phyloP scores from a whole-genome alignment of 53 echinoderm and acorn worm genomes.

The Apostichopus leukothele region DNA sequence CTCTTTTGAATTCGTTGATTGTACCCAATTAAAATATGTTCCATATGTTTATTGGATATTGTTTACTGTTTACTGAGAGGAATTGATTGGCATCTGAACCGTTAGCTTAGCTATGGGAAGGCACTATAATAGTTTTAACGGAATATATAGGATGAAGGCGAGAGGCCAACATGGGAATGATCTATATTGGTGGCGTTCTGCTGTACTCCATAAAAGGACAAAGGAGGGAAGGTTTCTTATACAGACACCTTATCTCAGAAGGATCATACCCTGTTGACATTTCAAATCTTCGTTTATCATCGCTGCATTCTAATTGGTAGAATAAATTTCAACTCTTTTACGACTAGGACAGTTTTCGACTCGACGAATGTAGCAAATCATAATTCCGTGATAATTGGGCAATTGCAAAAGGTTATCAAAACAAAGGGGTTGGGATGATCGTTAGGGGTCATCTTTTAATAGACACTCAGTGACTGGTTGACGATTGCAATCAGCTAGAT shows the following conservation, averaged over 20 bases:
- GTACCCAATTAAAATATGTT: no score
- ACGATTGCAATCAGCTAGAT: background rate
- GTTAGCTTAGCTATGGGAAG: no score
- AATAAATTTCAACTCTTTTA: conserved; percentile 33
- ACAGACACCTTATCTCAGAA: background rate
- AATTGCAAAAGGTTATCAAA: background rate
- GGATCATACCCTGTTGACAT: conserved; percentile 28
- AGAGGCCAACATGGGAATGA: no score
- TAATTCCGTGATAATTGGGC: background rate
- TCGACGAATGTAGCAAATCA: conserved; percentile 25
- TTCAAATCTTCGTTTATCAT: conserved; percentile 30
- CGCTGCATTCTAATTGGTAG: background rate
- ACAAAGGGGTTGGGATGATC: background rate
- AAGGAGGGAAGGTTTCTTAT: no score
- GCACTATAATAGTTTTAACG: no score
- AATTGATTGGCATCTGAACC: no score
- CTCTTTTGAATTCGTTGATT: no score
- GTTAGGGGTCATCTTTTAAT: background rate
- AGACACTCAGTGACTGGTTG: background rate
- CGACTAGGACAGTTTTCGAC: conserved; percentile 1
- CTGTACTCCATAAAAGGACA: no score
- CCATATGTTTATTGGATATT: no score
- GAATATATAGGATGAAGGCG: no score
- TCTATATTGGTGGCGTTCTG: no score
- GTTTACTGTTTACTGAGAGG: no score